A percentile compares a stretch with the other conserved stretches of the same genome.
phyloP scores from a whole-genome alignment of 2,113 vertebrate species.

The human (Homo sapiens) region DNA sequence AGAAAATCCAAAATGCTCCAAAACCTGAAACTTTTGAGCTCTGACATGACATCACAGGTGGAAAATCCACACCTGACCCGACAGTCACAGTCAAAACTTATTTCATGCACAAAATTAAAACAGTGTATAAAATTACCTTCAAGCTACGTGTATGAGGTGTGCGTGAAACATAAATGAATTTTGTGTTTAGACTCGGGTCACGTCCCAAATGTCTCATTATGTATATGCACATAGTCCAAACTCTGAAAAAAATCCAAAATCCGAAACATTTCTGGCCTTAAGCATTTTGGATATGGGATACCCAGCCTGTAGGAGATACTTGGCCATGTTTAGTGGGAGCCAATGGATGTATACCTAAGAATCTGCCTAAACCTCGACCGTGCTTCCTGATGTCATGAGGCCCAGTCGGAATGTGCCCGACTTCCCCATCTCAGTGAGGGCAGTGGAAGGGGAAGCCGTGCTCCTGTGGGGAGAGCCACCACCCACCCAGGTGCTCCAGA shows the following conservation, averaged over 20 bases:
- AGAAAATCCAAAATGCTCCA: background rate
- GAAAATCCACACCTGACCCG: background rate
- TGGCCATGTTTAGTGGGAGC: background rate
- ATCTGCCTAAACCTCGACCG: background rate
- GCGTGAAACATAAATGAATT: background rate
- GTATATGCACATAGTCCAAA: background rate
- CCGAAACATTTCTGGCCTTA: background rate
- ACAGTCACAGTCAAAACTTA: background rate
- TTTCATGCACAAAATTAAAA: background rate
- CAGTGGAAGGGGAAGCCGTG: background rate
- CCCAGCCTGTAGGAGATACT: background rate
- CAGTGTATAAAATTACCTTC: background rate
- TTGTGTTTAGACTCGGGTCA: background rate
- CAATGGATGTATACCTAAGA: no score
- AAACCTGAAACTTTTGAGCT: background rate
- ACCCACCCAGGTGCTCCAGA: background rate
- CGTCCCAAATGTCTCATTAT: background rate
- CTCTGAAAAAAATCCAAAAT: background rate
- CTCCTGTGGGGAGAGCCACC: background rate
- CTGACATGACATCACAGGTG: background rate
- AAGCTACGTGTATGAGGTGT: background rate
- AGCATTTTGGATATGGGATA: background rate
- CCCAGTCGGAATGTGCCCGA: background rate
- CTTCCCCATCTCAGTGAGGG: background rate
- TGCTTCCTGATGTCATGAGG: no score